These are phyloP conservation scores for Samia ricini DNA, from an alignment of 1,140 invertebrate genomes.

Conservation along the genomic window DNA sequence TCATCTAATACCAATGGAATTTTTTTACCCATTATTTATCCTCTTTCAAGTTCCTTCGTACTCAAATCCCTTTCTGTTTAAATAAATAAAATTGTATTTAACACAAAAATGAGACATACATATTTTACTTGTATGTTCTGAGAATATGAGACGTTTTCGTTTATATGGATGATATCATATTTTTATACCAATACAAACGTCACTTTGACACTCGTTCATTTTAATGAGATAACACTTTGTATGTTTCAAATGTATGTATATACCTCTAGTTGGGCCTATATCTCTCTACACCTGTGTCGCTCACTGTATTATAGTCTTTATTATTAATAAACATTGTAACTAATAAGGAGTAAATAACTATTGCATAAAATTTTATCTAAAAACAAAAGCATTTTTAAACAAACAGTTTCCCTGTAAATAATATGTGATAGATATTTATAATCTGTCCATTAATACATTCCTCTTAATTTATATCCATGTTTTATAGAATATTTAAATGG, in stretches of 20 bases:
- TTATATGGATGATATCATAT: neutral
- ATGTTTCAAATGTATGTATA: constrained; percentile 45
- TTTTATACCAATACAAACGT: neutral
- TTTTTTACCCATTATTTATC: neutral
- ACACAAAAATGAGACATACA: no score
- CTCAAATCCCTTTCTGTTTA: no score
- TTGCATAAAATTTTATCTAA: neutral
- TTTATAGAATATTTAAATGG: no score
- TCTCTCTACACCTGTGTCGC: constrained; percentile 69
- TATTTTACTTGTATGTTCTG: no score
- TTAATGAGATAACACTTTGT: constrained; percentile 8
- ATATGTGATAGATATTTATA: constrained; percentile 22
- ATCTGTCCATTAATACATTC: neutral
- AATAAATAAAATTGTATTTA: no score
- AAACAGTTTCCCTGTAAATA: constrained; percentile 47
- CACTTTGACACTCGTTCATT: neutral
- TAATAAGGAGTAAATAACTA: constrained; percentile 29
- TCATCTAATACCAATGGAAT: neutral
- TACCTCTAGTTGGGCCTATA: constrained; percentile 56
- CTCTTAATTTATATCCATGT: neutral
- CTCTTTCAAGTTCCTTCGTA: neutral
- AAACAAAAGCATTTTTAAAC: constrained; percentile 21
- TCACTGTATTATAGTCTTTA: constrained; percentile 55
- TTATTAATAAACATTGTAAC: constrained; percentile 12
- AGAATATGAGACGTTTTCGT: neutral